Evolutionary conservation across 2,797 vertebrate genomes (phyloP).

Genomic region (Gambusia yucatana): DNA sequence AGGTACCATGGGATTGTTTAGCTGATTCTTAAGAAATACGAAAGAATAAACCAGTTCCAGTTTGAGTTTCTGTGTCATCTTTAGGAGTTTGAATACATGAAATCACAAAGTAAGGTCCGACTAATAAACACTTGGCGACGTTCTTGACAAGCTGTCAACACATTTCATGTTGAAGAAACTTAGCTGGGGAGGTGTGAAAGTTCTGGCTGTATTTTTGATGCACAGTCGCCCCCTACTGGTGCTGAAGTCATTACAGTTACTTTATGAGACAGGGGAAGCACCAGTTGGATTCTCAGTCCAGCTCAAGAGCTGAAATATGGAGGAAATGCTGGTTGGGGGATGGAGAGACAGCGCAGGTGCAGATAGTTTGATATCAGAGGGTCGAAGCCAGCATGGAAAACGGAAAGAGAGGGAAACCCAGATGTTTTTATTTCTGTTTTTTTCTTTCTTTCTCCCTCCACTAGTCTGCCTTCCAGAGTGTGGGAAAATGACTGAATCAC

Average conservation of each 20-base stretch:
- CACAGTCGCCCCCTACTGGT: conserved; percentile 66
- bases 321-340: not conserved
- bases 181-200: not conserved
- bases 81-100: conserved; percentile 2
- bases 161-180: conserved; percentile 23
- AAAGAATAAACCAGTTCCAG: conserved; percentile 13
- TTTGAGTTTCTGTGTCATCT: not conserved
- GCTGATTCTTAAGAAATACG: not conserved
- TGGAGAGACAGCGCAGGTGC: conserved; percentile 9
- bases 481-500: conserved; percentile 47
- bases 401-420: conserved; percentile 40
- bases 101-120: conserved; percentile 10
- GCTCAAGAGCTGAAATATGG: conserved; percentile 12
- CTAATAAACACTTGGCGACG: conserved; percentile 30
- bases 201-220: conserved; percentile 10
- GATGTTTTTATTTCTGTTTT: conserved; percentile 45
- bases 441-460: conserved; percentile 3
- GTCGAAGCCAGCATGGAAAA: conserved; percentile 39
- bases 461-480: conserved; percentile 12
- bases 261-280: not conserved
- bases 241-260: not conserved
- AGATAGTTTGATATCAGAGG: conserved; percentile 29
- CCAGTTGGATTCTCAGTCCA: conserved; percentile 14
- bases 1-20: not conserved
- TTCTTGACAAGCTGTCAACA: conserved; percentile 47